phyloP scores from a whole-genome alignment of 1,140 invertebrate genomes.

The Leguminivora glycinivorella region DNA sequence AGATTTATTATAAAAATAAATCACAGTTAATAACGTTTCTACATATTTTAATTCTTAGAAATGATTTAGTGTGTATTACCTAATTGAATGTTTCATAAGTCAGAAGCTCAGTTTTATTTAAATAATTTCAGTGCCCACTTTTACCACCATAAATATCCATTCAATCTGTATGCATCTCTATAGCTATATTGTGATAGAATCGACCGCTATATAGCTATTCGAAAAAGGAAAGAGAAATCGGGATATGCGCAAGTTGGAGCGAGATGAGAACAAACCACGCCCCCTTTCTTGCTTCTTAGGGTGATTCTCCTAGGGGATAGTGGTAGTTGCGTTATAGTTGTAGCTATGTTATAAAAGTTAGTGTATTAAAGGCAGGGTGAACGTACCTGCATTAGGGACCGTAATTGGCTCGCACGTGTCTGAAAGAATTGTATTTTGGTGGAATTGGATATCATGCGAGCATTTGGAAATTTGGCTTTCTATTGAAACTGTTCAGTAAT shows the following conservation, averaged over 20 bases:
- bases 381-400: conserved; percentile 34
- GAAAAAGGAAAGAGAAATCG: conserved; percentile 8
- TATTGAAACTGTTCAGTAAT: neutral
- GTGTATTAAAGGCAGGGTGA: conserved; percentile 33
- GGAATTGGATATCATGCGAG: conserved; percentile 34
- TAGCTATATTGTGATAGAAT: conserved; percentile 1
- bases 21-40: neutral
- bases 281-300: conserved; percentile 39
- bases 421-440: conserved; percentile 35
- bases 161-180: neutral
- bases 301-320: conserved; percentile 34
- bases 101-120: neutral
- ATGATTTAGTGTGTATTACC: neutral
- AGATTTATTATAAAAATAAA: neutral
- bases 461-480: conserved; percentile 11
- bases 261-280: conserved; percentile 35
- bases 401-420: conserved; percentile 33
- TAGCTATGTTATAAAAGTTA: conserved; percentile 20
- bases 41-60: neutral
- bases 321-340: conserved; percentile 2
- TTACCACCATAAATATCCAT: conserved; percentile 2
- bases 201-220: conserved; percentile 16
- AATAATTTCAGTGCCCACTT: neutral
- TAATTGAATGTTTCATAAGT: neutral
- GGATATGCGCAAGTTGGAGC: conserved; percentile 16